Evolutionary conservation across 1,140 invertebrate species (phyloP).

Genomic region (honey bee (Apis mellifera)): Amel_HAv3.1 CM009935.2:9190501-9191000

Average conservation of each 20-base stretch:
- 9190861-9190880: conserved; percentile 8
- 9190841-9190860: conserved; percentile 32
- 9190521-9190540: neutral
- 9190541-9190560: conserved; percentile 23
- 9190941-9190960: neutral
- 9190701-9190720: conserved; percentile 34
- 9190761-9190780: conserved; percentile 69
- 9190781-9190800: conserved; percentile 65
- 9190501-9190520: no score
- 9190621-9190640: conserved; percentile 66
- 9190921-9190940: conserved; percentile 1
- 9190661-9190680: conserved; percentile 34
- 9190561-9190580: conserved; percentile 55
- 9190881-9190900: conserved; percentile 18
- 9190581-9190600: conserved; percentile 57
- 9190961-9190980: neutral
- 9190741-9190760: conserved; percentile 59
- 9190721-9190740: conserved; percentile 51
- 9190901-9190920: conserved; percentile 31
- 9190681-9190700: neutral
- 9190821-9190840: neutral
- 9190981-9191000: neutral
- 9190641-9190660: conserved; percentile 47
- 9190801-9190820: conserved; percentile 50
- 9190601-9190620: conserved; percentile 54